Conservation (phyloP, 2,113 vertebrate genomes). For the Narcine bancroftii region DNA sequence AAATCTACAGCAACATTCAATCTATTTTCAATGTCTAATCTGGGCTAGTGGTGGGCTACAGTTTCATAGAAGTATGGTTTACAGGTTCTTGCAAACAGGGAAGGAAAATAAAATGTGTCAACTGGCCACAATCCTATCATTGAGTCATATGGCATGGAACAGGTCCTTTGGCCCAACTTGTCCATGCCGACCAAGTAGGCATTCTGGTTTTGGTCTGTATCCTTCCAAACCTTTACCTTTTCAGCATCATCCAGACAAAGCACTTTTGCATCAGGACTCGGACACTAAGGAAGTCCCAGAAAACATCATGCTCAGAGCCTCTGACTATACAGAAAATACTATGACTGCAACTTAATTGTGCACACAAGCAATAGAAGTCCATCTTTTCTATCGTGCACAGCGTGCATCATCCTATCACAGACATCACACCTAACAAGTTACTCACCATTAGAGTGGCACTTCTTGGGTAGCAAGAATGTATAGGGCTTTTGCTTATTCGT, state of each 20-base stretch:
- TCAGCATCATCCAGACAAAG: background rate
- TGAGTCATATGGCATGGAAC: too few species aligned
- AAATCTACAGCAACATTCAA: background rate
- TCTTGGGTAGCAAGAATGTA: conserved; percentile 85
- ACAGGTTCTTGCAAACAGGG: background rate
- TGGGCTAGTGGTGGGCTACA: background rate
- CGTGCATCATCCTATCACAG: background rate
- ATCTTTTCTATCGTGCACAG: background rate
- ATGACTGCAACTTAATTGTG: background rate
- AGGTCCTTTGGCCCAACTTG: too few species aligned
- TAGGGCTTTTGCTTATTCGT: conserved; percentile 91
- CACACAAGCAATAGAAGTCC: background rate
- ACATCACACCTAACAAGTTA: background rate
- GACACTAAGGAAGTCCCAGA: background rate
- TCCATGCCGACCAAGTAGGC: too few species aligned
- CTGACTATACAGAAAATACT: background rate
- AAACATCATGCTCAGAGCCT: background rate
- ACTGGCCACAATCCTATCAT: background rate
- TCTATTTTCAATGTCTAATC: background rate
- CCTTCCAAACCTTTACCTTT: too few species aligned
- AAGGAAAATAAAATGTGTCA: background rate
- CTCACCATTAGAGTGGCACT: conserved; percentile 77
- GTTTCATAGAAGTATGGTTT: background rate
- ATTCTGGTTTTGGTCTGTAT: too few species aligned
- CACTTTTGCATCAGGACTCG: background rate